Conservation (phyloP, 2,113 vertebrate species). For the Bambusicola thoracicus region DNA sequence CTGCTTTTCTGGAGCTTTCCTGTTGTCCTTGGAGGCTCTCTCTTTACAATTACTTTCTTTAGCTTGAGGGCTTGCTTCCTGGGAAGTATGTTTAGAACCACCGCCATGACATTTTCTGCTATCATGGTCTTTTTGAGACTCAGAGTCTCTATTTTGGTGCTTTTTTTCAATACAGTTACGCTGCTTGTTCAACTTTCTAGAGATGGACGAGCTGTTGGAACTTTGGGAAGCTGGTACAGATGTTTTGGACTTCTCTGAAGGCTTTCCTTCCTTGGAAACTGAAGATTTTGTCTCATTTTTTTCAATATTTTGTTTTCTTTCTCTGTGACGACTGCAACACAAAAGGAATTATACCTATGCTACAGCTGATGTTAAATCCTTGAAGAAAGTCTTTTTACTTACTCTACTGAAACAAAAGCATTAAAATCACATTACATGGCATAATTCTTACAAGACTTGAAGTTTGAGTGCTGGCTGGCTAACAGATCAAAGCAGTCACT, state of each 20-base stretch:
- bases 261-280: background rate
- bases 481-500: background rate
- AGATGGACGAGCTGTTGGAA: background rate
- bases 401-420: background rate
- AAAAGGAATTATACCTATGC: background rate
- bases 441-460: background rate
- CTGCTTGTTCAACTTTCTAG: background rate
- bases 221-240: background rate
- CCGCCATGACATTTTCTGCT: background rate
- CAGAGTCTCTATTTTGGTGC: background rate
- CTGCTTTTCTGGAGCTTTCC: background rate
- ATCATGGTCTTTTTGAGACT: background rate
- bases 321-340: background rate
- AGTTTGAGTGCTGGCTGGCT: background rate
- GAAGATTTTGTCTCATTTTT: background rate
- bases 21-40: background rate
- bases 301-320: background rate
- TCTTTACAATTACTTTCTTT: background rate
- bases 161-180: background rate
- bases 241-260: background rate
- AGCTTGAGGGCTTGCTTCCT: background rate
- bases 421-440: background rate
- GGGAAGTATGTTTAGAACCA: background rate
- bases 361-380: background rate
- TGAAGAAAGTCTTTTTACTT: background rate